Evolutionary conservation across 2,888 invertebrate species (phyloP).

Genomic region (Drosophila kambysellisi): DNA sequence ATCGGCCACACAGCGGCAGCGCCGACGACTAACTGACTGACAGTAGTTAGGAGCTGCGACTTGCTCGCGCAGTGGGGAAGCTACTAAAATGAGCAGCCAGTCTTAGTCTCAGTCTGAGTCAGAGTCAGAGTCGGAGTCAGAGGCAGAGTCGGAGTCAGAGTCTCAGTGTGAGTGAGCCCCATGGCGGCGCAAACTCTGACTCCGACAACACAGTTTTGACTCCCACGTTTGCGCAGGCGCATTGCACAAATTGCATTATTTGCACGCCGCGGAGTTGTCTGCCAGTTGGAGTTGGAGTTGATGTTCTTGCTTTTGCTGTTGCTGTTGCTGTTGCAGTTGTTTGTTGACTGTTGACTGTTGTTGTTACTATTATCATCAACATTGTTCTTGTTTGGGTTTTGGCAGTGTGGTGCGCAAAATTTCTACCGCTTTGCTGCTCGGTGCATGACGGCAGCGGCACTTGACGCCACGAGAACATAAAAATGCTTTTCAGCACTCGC

Average conservation of each 20-base stretch:
- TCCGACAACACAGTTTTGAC: slow-evolving; percentile 57
- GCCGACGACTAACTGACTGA: slow-evolving; percentile 62
- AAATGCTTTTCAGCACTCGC: slow-evolving; percentile 78
- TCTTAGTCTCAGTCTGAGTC: slow-evolving; percentile 26
- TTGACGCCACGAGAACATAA: slow-evolving; percentile 80
- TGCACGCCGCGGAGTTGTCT: slow-evolving; percentile 73
- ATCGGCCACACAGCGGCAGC: slow-evolving; percentile 55
- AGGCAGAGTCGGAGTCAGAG: background rate
- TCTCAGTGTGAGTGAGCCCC: slow-evolving; percentile 19
- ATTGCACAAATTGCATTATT: slow-evolving; percentile 81
- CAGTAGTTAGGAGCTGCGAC: slow-evolving; percentile 58
- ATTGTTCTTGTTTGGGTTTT: slow-evolving; percentile 72
- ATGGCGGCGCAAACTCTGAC: slow-evolving; percentile 37
- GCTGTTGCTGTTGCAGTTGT: slow-evolving; percentile 16
- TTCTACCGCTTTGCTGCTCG: slow-evolving; percentile 49
- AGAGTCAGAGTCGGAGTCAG: background rate
- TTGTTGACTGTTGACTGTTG: slow-evolving; percentile 53
- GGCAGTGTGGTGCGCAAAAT: slow-evolving; percentile 49
- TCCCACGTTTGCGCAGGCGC: slow-evolving; percentile 77
- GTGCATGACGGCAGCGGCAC: slow-evolving; percentile 67
- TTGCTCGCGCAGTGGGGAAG: slow-evolving; percentile 74
- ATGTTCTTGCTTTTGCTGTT: slow-evolving; percentile 34
- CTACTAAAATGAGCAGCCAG: slow-evolving; percentile 73
- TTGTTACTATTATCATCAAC: slow-evolving; percentile 78
- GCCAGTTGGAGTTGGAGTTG: slow-evolving; percentile 38